Base-by-base conservation (phyloP, 2,797 vertebrate genomes). In the Fringilla coelebs region DNA sequence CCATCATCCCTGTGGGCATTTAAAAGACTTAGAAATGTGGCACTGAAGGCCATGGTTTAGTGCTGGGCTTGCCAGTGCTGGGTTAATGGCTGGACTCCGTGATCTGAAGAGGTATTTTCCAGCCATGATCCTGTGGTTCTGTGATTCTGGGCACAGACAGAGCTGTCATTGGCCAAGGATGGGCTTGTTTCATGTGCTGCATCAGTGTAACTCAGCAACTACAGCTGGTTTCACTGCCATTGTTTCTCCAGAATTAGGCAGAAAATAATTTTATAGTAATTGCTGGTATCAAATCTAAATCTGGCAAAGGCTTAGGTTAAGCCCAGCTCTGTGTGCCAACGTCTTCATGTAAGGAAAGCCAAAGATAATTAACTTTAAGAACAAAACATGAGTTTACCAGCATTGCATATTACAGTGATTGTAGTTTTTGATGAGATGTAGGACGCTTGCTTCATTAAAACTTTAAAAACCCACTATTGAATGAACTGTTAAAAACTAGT, bases 21-120 rank as follows among this genome's bases (percentile, higher is more conserved):
- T 63, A 34, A 21, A 58, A 72, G 15, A 18, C 0, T 1, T 38
- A 5, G 54, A n/a, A n/a, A 25, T 13, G 17, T 63, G 18, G 10
- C 7, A 5, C 15, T 36, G 28, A 28, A 7, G 19, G 41, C 1
- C 11, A 0, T 62, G 79, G 15, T 70, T 74, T 77, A n/a, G 66
- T 48, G 58, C 7, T 52, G 70, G 12, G 5, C 7, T 48, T 67
- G 41, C 61, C 51, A 57, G 25, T 14, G 10, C 12, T 48, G 26
- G 5, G 19, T 68, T 43, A 7, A 13, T 2, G 7, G 32, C 22
- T 82, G 57, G 22, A 38, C 43, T 52, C 0, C 0, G 2, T 41
- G 31, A 36, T 81, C 13, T 55, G 34, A 6, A 43, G n/a, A 60
- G 21, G 11, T 80, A 6, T 85, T 40, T 74, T 43, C 41, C 28